Percentiles rank a stretch among this genome's conserved stretches.
Evolutionary conservation across 2,888 invertebrate genomes (phyloP).

Genomic region (Epinotia brunnichana): DNA sequence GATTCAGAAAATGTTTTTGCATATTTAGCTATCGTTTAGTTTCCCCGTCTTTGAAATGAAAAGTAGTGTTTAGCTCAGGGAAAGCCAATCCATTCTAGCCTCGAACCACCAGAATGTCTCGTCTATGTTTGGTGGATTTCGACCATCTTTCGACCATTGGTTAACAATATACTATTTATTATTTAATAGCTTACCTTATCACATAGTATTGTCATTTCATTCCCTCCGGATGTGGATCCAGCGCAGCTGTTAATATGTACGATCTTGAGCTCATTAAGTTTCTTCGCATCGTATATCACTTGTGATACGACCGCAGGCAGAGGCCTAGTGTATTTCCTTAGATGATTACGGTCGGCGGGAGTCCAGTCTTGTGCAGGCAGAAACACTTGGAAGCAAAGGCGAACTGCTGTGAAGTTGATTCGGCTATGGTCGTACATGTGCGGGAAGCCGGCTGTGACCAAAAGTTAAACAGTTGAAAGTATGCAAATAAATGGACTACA

Average conservation of each 20-base stretch:
- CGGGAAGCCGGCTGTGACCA: slow-evolving; percentile 88
- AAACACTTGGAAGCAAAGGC: slow-evolving; percentile 95
- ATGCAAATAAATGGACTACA: not conserved
- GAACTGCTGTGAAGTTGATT: slow-evolving; percentile 92
- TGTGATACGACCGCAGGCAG: slow-evolving; percentile 89
- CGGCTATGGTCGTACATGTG: slow-evolving; percentile 90
- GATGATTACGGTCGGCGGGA: slow-evolving; percentile 44
- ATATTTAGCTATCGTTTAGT: no score
- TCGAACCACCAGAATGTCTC: no score
- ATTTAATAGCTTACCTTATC: slow-evolving; percentile 85
- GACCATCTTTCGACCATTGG: no score
- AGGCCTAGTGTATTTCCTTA: slow-evolving; percentile 39
- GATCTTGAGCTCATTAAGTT: slow-evolving; percentile 92
- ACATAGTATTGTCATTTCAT: slow-evolving; percentile 92
- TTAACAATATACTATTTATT: not conserved
- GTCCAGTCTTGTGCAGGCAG: slow-evolving; percentile 60
- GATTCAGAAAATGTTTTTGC: no score
- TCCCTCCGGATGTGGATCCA: slow-evolving; percentile 90
- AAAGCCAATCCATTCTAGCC: no score
- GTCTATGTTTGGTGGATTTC: no score
- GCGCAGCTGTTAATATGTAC: slow-evolving; percentile 91
- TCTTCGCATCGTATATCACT: slow-evolving; percentile 94
- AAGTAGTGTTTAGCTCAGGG: no score
- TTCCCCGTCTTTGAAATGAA: no score
- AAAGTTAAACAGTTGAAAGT: not conserved